Base-by-base conservation (phyloP, 2,113 vertebrate species). In the Calyptomena viridis region DNA sequence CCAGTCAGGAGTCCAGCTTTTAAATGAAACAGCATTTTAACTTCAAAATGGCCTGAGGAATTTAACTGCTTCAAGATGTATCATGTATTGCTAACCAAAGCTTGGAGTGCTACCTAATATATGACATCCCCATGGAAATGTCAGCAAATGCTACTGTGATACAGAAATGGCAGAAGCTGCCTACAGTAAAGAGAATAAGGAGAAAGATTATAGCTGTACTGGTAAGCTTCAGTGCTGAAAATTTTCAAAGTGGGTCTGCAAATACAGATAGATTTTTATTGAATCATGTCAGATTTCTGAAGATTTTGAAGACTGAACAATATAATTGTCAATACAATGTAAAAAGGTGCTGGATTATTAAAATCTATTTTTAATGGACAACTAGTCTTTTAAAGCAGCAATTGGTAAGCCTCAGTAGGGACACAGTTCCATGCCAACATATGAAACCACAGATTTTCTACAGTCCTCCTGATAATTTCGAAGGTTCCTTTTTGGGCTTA, bases 101-200 rank as follows among this genome's bases (percentile, higher is more conserved):
- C 91, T 78, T 87, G 46, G 79, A 97, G 93, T 93, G 92, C 92
- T 98, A 93, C 83, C 83, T 97, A 97, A 97, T 97, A 91, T 64
- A 91, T 80, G 95, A 95, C 75, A 95, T 95, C 97, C 94, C 83
- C 24, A 82, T 93, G 96, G 94, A 97, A 97, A 97, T 95, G 81
- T 90, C 89, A 87, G 87, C 93, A 97, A 97, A 96, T 97, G 96
- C 88, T 97, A 95, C 97, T 95, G 96, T 94, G 82, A 92, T 80
- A 53, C 76, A 97, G 89, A 89, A 94, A 82, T 12, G 96, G 93
- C 89, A 96, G 95, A 94, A 91, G 62, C 72, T 94, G 94, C 75
- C 78, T 94, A 85, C 94, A 94, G 93, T 44, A 92, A 94, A 80
- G 81, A 58, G 50, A 77, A 78, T 7, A 75, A 91, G 50, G 11